These are phyloP conservation scores for Hafferia zeledoni DNA, from an alignment of 2,797 vertebrate genomes.

Conservation along the genomic window DNA sequence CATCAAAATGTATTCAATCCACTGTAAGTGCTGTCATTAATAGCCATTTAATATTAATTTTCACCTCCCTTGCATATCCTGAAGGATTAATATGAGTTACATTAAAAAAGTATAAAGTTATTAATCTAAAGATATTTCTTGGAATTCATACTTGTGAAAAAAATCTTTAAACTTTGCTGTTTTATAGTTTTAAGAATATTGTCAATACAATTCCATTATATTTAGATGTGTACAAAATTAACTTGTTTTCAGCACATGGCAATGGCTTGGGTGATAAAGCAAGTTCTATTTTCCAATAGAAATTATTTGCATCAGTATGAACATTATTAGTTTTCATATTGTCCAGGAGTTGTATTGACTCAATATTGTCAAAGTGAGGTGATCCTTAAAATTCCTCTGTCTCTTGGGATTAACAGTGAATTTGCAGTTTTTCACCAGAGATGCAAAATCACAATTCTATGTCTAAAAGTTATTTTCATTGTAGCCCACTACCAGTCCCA, in stretches of 20 bases:
- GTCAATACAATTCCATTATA: neutral
- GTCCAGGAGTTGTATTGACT: neutral
- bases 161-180: neutral
- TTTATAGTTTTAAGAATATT: neutral
- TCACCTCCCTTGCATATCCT: neutral
- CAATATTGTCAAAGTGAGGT: neutral
- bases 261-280: neutral
- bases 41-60: neutral
- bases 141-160: neutral
- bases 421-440: neutral
- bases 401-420: neutral
- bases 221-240: neutral
- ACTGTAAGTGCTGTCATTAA: neutral
- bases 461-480: neutral
- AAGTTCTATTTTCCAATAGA: neutral
- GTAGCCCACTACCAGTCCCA: neutral
- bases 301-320: neutral
- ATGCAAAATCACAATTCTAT: neutral
- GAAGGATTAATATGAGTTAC: neutral
- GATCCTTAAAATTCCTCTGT: neutral
- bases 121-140: neutral
- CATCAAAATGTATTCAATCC: neutral
- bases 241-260: rapidly evolving
- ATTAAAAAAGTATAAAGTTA: neutral
- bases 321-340: neutral